Conservation (phyloP, 2,888 invertebrate species). For the Hypena proboscidalis region DNA sequence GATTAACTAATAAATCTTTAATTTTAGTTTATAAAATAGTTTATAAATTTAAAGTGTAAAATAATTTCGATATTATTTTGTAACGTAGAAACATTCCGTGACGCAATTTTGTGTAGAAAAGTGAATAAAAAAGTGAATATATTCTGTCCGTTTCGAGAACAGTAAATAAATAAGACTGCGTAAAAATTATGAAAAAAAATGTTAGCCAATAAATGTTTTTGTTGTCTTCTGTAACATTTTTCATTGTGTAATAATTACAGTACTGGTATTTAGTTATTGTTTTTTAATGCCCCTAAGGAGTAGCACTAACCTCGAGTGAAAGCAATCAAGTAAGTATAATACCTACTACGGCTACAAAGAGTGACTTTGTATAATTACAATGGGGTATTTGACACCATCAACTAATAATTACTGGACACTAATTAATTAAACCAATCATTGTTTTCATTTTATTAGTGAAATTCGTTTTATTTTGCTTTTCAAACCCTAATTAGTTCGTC, state of each 20-base stretch:
- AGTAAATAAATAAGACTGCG: slow-evolving; percentile 67
- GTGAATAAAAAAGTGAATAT: slow-evolving; percentile 41
- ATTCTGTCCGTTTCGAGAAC: slow-evolving; percentile 50
- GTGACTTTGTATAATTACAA: too few relatives aligned
- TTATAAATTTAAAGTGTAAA: slow-evolving; percentile 32
- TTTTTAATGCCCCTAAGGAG: slow-evolving; percentile 27
- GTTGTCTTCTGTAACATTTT: slow-evolving; percentile 45
- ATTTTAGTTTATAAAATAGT: slow-evolving; percentile 38
- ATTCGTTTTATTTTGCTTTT: too few relatives aligned
- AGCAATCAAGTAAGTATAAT: slow-evolving; percentile 2
- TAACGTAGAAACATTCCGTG: slow-evolving; percentile 50
- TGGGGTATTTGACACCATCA: too few relatives aligned
- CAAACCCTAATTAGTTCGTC: too few relatives aligned
- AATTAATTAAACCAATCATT: too few relatives aligned
- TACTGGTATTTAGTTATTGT: slow-evolving; percentile 42
- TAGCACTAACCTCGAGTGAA: slow-evolving; percentile 1
- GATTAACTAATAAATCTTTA: slow-evolving; percentile 34
- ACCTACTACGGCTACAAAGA: too few relatives aligned
- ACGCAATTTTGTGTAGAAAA: slow-evolving; percentile 41
- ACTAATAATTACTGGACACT: too few relatives aligned
- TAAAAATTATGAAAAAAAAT: slow-evolving; percentile 53
- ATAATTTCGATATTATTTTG: slow-evolving; percentile 36
- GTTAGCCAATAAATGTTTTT: slow-evolving; percentile 36
- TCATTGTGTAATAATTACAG: slow-evolving; percentile 47
- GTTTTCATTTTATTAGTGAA: too few relatives aligned